phyloP scores from a whole-genome alignment of 2,888 invertebrate species.

The Julus scandinavius region DNA sequence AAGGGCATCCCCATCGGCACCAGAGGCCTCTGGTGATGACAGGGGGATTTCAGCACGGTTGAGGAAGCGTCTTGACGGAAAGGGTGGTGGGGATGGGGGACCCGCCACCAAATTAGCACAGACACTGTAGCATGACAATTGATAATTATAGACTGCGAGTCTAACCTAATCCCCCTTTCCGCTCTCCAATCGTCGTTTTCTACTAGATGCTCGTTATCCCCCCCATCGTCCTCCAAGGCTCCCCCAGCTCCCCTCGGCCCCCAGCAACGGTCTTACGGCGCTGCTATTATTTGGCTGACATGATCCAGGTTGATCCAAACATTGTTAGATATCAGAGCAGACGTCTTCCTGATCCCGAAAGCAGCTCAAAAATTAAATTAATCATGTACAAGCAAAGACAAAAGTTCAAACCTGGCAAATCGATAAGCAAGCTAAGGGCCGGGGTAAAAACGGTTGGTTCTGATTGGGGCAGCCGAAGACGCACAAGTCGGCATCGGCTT shows the following conservation, averaged over 20 bases:
- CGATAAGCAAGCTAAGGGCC: neutral
- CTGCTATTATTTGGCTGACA: conserved; percentile 5
- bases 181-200: neutral
- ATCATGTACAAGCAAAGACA: conserved; percentile 18
- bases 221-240: neutral
- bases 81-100: neutral
- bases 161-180: conserved; percentile 23
- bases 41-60: neutral
- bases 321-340: neutral
- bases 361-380: conserved; percentile 31
- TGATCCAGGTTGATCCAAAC: conserved; percentile 42
- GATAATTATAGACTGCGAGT: conserved; percentile 20
- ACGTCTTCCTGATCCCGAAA: conserved; percentile 7
- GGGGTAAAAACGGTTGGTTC: neutral
- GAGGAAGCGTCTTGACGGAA: neutral
- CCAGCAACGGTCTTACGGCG: neutral
- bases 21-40: neutral
- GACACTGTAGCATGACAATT: conserved; percentile 38
- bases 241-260: neutral
- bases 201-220: neutral
- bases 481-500: neutral
- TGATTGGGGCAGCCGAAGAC: conserved; percentile 18
- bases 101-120: conserved; percentile 23
- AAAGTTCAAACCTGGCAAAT: conserved; percentile 7
- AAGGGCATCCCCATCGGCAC: neutral